phyloP scores from a whole-genome alignment of 2,888 invertebrate species.

The Ophioninae sp. region DNA sequence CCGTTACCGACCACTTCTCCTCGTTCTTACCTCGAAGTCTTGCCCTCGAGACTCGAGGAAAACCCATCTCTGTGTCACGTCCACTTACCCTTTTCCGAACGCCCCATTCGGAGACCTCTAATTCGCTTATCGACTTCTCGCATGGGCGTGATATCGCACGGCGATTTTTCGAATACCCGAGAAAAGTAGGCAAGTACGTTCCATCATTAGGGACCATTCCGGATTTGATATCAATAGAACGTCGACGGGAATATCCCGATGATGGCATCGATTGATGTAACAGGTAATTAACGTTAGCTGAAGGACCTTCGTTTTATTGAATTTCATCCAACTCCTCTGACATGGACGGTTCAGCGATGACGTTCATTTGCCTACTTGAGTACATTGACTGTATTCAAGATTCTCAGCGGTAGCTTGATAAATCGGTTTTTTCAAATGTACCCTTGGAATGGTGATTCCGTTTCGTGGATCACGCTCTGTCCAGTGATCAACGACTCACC shows the following conservation, averaged over 20 bases:
- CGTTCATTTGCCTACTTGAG: neutral
- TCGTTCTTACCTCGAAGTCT: slow-evolving; percentile 27
- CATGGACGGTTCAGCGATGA: neutral
- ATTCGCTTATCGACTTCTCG: slow-evolving; percentile 11
- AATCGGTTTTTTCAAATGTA: neutral
- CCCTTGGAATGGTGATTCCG: neutral
- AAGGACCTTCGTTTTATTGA: neutral
- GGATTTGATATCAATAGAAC: too few relatives aligned
- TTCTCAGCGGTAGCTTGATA: neutral
- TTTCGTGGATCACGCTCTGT: neutral
- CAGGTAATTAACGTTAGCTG: neutral
- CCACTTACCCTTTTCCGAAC: slow-evolving; percentile 24
- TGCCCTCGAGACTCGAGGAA: slow-evolving; percentile 15
- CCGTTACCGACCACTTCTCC: slow-evolving; percentile 18
- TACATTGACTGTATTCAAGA: neutral
- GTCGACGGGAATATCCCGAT: neutral
- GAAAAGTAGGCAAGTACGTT: neutral
- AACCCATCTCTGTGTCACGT: slow-evolving; percentile 12
- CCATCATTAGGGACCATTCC: neutral
- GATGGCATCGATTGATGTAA: neutral
- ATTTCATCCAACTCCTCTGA: neutral
- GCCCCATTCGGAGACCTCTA: slow-evolving; percentile 2
- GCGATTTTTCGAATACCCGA: neutral
- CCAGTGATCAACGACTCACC: neutral
- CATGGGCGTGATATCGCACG: neutral